Conservation (phyloP, 2,888 invertebrate species). For the Lissonota sp. region DNA sequence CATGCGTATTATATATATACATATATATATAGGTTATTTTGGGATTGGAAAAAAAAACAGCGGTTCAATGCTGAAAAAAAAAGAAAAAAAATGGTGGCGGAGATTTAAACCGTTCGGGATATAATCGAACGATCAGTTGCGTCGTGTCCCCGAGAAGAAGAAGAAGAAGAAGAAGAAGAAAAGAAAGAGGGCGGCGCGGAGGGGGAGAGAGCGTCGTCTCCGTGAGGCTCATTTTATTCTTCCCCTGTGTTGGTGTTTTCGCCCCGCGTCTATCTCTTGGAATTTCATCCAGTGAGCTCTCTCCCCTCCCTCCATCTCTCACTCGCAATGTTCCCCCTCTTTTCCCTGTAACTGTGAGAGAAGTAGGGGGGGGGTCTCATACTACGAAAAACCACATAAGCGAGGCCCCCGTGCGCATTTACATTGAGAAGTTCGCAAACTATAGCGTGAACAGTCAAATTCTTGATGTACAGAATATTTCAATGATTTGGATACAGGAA, state of each 20-base stretch:
- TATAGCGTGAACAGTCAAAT: constrained; percentile 27
- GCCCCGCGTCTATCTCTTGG: constrained; percentile 45
- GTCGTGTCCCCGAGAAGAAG: constrained; percentile 23
- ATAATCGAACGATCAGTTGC: constrained; percentile 54
- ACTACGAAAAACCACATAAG: background rate
- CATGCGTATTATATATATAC: too few relatives aligned
- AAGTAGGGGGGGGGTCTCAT: too few relatives aligned
- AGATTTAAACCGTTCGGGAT: constrained; percentile 39
- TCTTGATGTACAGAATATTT: background rate
- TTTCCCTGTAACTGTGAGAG: constrained; percentile 30
- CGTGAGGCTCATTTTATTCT: background rate
- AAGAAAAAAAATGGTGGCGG: constrained; percentile 29
- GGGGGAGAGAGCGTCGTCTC: constrained; percentile 27
- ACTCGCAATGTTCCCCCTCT: constrained; percentile 22
- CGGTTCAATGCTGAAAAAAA: background rate
- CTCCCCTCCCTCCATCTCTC: constrained; percentile 10
- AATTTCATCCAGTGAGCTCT: constrained; percentile 59
- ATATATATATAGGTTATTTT: constrained; percentile 1
- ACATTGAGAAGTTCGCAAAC: constrained; percentile 5
- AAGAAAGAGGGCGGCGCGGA: constrained; percentile 28
- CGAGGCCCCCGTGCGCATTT: constrained; percentile 37
- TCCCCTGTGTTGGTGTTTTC: background rate
- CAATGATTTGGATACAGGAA: too few relatives aligned
- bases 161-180: constrained; percentile 12
- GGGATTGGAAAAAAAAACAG: background rate